Evolutionary conservation across 2,888 invertebrate genomes (phyloP).

Genomic region (Tyria jacobaeae): DNA sequence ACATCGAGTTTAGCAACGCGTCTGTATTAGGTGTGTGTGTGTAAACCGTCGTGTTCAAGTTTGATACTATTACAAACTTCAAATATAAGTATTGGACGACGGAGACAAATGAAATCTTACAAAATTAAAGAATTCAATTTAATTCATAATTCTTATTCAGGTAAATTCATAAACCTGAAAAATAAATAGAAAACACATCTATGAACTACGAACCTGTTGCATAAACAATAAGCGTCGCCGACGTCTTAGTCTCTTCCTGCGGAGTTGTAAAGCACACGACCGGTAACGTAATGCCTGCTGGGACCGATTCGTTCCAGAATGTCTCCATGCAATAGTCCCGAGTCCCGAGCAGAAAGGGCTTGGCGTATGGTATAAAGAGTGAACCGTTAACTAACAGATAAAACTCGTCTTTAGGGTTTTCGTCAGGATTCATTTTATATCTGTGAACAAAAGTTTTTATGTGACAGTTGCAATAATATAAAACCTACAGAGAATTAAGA

Average conservation of each 20-base stretch:
- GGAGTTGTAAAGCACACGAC: conserved; percentile 83
- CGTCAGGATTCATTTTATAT: conserved; percentile 84
- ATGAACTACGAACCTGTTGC: conserved; percentile 67
- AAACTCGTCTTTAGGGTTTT: conserved; percentile 82
- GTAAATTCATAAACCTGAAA: too few species aligned
- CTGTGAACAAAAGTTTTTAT: conserved; percentile 62
- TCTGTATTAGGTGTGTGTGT: too few species aligned
- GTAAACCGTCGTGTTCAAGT: too few species aligned
- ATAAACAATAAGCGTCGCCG: conserved; percentile 73
- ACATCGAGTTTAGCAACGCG: too few species aligned
- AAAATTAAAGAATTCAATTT: too few species aligned
- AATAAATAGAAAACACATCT: not conserved
- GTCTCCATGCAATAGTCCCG: conserved; percentile 88
- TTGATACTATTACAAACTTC: too few species aligned
- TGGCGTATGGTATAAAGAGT: conserved; percentile 81
- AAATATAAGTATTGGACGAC: too few species aligned
- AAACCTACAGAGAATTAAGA: too few species aligned
- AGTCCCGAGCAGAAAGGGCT: conserved; percentile 78
- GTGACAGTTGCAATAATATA: too few species aligned
- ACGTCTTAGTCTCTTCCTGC: conserved; percentile 67
- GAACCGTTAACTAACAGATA: conserved; percentile 87
- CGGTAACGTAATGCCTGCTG: conserved; percentile 81
- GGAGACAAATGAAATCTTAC: too few species aligned
- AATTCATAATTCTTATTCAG: too few species aligned
- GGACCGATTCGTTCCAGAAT: conserved; percentile 77